Conservation (phyloP, 2,888 invertebrate genomes). For the Pelosia muscerda region DNA sequence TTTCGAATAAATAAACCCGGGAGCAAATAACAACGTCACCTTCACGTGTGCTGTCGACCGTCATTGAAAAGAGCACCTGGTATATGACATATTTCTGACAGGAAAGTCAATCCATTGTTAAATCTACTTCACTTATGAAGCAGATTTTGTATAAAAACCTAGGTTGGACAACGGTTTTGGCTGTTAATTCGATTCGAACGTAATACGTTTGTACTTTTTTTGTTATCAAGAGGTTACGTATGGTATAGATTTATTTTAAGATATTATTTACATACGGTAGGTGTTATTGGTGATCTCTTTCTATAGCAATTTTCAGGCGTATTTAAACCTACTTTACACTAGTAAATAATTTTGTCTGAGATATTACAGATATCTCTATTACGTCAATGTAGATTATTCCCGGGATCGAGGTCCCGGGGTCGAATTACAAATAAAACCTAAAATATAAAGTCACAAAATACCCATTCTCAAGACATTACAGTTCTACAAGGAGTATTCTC, state of each 20-base stretch:
- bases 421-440: not conserved
- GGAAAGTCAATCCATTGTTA: slow-evolving; percentile 68
- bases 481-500: not conserved
- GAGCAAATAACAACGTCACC: slow-evolving; percentile 77
- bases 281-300: not conserved
- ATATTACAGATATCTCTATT: not conserved
- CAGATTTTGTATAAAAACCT: slow-evolving; percentile 23
- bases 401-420: not conserved
- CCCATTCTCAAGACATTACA: not conserved
- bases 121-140: slow-evolving; percentile 46
- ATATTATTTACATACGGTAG: not conserved
- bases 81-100: slow-evolving; percentile 75
- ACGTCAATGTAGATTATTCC: not conserved
- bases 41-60: slow-evolving; percentile 68
- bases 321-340: not conserved
- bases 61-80: slow-evolving; percentile 71
- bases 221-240: not conserved
- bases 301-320: not conserved
- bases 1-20: slow-evolving; percentile 83
- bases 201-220: not conserved
- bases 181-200: not conserved
- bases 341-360: not conserved
- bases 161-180: slow-evolving; percentile 14
- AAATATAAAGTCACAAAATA: not conserved
- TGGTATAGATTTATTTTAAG: not conserved